These are phyloP conservation scores for Dysmachus trigonus DNA, from an alignment of 2,888 invertebrate genomes.

Conservation along the genomic window DNA sequence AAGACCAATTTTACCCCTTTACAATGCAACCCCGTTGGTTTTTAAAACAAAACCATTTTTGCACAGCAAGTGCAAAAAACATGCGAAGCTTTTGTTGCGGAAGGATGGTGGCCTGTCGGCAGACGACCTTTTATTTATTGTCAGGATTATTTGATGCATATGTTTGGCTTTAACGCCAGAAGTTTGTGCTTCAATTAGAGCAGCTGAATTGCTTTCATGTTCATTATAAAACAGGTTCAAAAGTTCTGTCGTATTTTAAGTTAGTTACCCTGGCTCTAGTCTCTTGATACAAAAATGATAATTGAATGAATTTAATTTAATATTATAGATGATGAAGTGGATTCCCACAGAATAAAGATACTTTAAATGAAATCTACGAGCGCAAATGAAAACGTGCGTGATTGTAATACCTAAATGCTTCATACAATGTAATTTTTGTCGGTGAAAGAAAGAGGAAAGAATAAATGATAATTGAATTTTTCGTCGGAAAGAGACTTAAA, in stretches of 20 bases:
- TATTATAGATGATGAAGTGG: background rate
- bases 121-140: background rate
- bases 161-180: background rate
- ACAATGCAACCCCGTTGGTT: background rate
- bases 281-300: background rate
- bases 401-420: background rate
- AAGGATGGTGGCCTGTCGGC: background rate
- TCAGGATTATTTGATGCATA: background rate
- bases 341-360: background rate
- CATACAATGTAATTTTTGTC: background rate
- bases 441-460: background rate
- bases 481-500: background rate
- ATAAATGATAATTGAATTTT: background rate
- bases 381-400: background rate
- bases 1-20: background rate
- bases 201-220: background rate
- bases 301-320: background rate
- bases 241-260: background rate
- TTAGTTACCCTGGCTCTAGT: background rate
- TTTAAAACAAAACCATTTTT: background rate
- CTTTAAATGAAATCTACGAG: background rate
- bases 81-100: background rate
- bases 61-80: background rate
- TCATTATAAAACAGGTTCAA: background rate
- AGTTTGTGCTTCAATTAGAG: background rate